Conservation (phyloP, 1,140 invertebrate genomes). For the Drosophila sp. region DNA sequence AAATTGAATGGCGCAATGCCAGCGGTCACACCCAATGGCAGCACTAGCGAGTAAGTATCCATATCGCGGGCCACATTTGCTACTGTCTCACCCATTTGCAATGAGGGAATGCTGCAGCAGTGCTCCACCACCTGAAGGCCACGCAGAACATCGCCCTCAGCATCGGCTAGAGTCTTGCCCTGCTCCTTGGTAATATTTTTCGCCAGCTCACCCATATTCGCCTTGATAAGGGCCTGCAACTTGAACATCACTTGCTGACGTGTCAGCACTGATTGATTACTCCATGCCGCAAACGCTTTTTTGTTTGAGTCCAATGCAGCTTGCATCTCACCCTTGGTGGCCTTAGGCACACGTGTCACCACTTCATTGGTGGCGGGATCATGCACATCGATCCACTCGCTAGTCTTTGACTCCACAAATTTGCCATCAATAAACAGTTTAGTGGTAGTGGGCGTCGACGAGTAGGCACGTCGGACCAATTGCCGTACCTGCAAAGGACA, state of each 20-base stretch:
- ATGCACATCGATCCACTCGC: conserved; percentile 96
- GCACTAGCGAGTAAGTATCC: conserved; percentile 94
- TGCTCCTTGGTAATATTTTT: conserved; percentile 97
- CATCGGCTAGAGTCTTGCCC: conserved; percentile 98
- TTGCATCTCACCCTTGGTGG: conserved; percentile 96
- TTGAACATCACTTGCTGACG: conserved; percentile 98
- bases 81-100: conserved; percentile 96
- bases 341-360: conserved; percentile 93
- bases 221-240: conserved; percentile 86
- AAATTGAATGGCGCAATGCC: conserved; percentile 98
- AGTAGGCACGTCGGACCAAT: conserved; percentile 60
- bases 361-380: conserved; percentile 96
- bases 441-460: conserved; percentile 86
- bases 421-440: conserved; percentile 98
- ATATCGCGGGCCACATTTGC: conserved; percentile 96
- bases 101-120: conserved; percentile 94
- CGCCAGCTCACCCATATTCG: conserved; percentile 93
- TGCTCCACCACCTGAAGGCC: conserved; percentile 99
- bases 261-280: conserved; percentile 94
- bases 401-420: conserved; percentile 96
- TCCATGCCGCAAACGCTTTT: conserved; percentile 92
- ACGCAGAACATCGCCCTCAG: conserved; percentile 98
- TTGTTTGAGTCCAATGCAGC: conserved; percentile 93
- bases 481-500: conserved; percentile 51
- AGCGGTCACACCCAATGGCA: conserved; percentile 86